phyloP scores from a whole-genome alignment of 2,797 vertebrate species.

The Chromobotia macracanthus region DNA sequence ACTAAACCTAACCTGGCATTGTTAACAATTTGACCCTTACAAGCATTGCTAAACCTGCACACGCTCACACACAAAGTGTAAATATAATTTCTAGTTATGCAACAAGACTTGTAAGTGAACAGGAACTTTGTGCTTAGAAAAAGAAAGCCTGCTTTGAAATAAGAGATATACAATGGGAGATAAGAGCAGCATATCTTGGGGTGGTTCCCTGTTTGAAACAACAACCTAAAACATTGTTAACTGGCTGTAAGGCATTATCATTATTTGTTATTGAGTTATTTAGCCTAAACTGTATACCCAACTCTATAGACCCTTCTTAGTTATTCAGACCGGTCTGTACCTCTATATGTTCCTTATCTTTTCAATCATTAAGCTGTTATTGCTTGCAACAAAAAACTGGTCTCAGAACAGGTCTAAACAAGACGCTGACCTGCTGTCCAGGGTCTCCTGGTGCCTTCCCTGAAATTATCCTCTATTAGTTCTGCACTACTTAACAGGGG shows the following conservation, averaged over 20 bases:
- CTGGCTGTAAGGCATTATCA: slow-evolving; percentile 8
- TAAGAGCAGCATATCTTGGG: background rate
- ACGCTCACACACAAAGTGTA: background rate
- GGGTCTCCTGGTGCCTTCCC: slow-evolving; percentile 41
- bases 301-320: background rate
- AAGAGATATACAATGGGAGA: background rate
- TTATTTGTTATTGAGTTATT: slow-evolving; percentile 10
- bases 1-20: too few species aligned
- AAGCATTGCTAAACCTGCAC: too few species aligned
- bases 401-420: slow-evolving; percentile 31
- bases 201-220: slow-evolving; percentile 15
- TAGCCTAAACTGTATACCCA: background rate
- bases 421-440: slow-evolving; percentile 19
- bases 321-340: background rate
- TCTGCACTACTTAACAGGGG: slow-evolving; percentile 59
- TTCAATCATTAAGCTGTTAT: slow-evolving; percentile 8
- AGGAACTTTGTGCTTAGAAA: slow-evolving; percentile 16
- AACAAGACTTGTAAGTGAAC: slow-evolving; percentile 18
- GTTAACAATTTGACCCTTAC: too few species aligned
- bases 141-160: slow-evolving; percentile 9
- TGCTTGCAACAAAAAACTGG: slow-evolving; percentile 3
- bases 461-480: slow-evolving; percentile 54
- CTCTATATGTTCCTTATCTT: background rate
- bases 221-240: slow-evolving; percentile 11
- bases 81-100: slow-evolving; percentile 34